Conservation (phyloP, 2,888 invertebrate species). For the Cheiracanthium punctorium region DNA sequence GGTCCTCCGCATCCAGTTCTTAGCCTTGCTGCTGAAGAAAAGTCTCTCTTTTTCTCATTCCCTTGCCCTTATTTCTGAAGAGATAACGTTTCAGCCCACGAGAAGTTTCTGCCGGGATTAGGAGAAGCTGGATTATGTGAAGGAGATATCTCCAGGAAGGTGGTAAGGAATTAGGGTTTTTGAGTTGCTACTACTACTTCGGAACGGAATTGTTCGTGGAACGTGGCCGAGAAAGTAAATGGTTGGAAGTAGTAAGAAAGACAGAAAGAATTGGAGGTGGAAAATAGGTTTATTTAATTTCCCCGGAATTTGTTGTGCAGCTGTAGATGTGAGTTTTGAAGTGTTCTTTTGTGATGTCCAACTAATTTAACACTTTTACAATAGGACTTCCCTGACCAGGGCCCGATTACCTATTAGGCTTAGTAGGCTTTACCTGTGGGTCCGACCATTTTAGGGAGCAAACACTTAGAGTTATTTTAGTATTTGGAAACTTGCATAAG, state of each 20-base stretch:
- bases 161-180: conserved; percentile 12
- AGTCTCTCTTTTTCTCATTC: not conserved
- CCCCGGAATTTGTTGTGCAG: no score
- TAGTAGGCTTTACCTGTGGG: no score
- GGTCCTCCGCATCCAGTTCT: not conserved
- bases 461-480: no score
- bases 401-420: no score
- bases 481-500: no score
- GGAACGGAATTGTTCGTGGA: not conserved
- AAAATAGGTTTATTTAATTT: no score
- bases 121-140: not conserved
- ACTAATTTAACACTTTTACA: no score
- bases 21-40: not conserved
- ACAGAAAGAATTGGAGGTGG: no score
- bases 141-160: not conserved
- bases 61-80: not conserved
- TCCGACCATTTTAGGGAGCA: no score
- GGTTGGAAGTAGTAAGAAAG: not conserved
- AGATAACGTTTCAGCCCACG: not conserved
- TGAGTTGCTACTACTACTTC: conserved; percentile 3
- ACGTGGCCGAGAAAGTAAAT: not conserved
- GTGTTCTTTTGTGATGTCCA: no score
- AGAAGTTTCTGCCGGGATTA: not conserved
- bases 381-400: no score
- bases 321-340: no score